Evolutionary conservation across 2,888 invertebrate species (phyloP).

Genomic region (Timema cristinae): DNA sequence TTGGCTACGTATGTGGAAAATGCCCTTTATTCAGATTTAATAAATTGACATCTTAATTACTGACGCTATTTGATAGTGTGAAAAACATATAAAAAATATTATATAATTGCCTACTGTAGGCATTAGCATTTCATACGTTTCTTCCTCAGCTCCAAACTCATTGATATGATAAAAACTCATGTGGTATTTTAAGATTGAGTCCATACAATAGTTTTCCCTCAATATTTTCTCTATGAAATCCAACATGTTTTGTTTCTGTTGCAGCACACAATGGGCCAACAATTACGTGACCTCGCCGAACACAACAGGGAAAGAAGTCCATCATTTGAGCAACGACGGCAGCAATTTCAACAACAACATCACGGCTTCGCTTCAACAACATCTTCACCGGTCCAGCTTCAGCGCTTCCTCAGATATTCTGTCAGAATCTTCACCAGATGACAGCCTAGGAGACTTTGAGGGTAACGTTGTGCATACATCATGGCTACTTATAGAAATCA

Average conservation of each 20-base stretch:
- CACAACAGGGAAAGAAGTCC: conserved; percentile 23
- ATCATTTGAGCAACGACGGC: conserved; percentile 25
- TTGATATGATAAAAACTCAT: too few species aligned
- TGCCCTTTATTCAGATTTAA: too few species aligned
- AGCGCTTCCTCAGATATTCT: conserved; percentile 28
- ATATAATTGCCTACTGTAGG: not conserved
- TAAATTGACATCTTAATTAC: too few species aligned
- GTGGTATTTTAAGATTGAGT: too few species aligned
- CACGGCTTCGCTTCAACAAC: conserved; percentile 37
- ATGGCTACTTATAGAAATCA: too few species aligned
- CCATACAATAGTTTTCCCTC: not conserved
- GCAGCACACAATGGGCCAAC: conserved; percentile 33
- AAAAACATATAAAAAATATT: too few species aligned
- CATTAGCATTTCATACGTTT: not conserved
- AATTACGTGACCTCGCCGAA: conserved; percentile 28
- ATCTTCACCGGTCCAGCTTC: conserved; percentile 26
- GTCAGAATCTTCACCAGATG: conserved; percentile 50
- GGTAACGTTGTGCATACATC: conserved; percentile 40
- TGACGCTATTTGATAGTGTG: too few species aligned
- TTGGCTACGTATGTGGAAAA: too few species aligned
- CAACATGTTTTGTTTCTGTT: not conserved
- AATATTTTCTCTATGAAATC: not conserved
- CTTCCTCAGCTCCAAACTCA: too few species aligned
- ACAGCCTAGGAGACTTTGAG: conserved; percentile 53
- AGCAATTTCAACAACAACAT: conserved; percentile 29